These are phyloP conservation scores for Lampris incognitus DNA, from an alignment of 2,113 vertebrate species.

Conservation along the genomic window DNA sequence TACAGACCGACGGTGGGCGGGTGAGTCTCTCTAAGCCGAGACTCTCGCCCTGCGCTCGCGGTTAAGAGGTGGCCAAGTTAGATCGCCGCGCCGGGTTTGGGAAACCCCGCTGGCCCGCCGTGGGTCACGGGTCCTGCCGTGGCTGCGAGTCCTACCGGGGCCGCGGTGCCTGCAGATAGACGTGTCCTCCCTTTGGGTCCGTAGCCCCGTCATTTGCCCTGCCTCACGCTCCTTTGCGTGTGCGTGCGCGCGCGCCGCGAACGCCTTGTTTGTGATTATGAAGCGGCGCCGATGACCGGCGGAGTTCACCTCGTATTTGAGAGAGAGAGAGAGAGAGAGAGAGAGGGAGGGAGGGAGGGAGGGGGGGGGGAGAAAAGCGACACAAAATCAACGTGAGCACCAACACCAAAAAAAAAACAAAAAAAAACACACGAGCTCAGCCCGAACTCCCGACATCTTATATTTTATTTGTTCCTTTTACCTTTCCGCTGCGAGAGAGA, in stretches of 20 bases:
- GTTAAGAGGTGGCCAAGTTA: background rate
- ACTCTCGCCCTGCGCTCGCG: background rate
- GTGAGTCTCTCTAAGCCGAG: too few species aligned
- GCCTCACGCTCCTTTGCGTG: constrained; percentile 82
- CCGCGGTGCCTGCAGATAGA: constrained; percentile 48
- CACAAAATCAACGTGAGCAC: constrained; percentile 74
- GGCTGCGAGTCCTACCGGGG: constrained; percentile 41
- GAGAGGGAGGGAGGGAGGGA: background rate
- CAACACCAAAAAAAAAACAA: too few species aligned
- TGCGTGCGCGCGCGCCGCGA: constrained; percentile 64
- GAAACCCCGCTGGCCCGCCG: constrained; percentile 10
- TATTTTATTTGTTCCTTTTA: too few species aligned
- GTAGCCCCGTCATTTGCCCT: constrained; percentile 79
- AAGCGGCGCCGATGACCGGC: too few species aligned
- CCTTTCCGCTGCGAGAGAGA: constrained; percentile 47
- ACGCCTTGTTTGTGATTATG: too few species aligned
- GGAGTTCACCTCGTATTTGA: constrained; percentile 88
- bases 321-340: constrained; percentile 59
- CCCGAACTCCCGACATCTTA: too few species aligned
- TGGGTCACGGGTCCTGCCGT: too few species aligned
- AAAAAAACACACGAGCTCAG: too few species aligned
- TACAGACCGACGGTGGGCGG: constrained; percentile 44
- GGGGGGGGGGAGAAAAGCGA: constrained; percentile 51
- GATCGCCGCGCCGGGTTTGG: background rate
- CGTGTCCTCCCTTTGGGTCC: constrained; percentile 77